Conservation (phyloP, 2,888 invertebrate genomes). For the Lithosia quadra region DNA sequence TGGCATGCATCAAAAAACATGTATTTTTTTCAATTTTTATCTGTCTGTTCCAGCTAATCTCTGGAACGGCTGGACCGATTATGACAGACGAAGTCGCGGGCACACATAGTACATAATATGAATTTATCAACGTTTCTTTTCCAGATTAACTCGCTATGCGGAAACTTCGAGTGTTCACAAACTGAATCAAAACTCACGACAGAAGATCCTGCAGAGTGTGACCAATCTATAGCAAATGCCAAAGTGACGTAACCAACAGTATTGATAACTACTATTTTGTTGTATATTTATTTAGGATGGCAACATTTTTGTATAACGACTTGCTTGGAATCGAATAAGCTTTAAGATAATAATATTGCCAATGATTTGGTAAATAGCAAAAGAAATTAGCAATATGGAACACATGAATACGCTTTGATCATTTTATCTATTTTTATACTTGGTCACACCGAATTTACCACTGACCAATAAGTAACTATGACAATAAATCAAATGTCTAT, state of each 20-base stretch:
- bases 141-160: conserved; percentile 50
- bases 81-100: too few species aligned
- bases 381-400: not conserved
- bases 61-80: too few species aligned
- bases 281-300: not conserved
- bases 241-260: conserved; percentile 41
- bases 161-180: conserved; percentile 48
- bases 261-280: conserved; percentile 11
- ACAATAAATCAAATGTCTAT: not conserved
- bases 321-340: conserved; percentile 1
- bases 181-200: not conserved
- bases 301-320: not conserved
- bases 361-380: not conserved
- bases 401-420: not conserved
- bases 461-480: not conserved
- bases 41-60: too few species aligned
- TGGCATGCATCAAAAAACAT: too few species aligned
- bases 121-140: too few species aligned
- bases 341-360: not conserved
- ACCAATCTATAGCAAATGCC: conserved; percentile 10
- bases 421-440: not conserved
- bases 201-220: conserved; percentile 17
- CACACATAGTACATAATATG: too few species aligned
- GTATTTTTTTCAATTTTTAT: too few species aligned
- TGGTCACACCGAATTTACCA: not conserved